These are phyloP conservation scores for Drosophila tripunctata DNA, from an alignment of 2,888 invertebrate species.

Conservation along the genomic window DNA sequence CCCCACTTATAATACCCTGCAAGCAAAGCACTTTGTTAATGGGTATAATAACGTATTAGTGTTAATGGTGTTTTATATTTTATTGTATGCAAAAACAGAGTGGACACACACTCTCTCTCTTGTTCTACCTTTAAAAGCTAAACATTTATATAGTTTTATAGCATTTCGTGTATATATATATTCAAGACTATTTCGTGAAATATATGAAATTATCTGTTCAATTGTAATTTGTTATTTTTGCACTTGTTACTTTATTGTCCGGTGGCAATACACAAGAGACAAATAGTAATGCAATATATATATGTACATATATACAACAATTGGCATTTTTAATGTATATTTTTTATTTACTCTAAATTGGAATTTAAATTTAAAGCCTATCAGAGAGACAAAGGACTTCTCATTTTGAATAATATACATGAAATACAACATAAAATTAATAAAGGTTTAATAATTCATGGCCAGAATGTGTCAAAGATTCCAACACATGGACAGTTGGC, in stretches of 20 bases:
- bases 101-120: neutral
- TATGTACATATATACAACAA: too few species aligned
- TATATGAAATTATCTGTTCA: neutral
- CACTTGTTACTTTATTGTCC: neutral
- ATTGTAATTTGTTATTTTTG: neutral
- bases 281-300: conserved; percentile 14
- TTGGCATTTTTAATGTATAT: neutral
- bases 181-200: too few species aligned
- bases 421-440: conserved; percentile 5
- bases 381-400: too few species aligned
- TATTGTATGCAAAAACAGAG: neutral
- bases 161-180: too few species aligned
- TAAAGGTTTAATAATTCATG: conserved; percentile 61
- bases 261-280: conserved; percentile 2
- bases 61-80: neutral
- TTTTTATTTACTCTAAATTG: too few species aligned
- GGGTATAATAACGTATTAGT: conserved; percentile 5
- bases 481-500: conserved; percentile 28
- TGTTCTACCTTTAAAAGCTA: neutral
- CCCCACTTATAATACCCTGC: conserved; percentile 34
- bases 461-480: conserved; percentile 39
- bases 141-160: too few species aligned
- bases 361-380: conserved; percentile 5
- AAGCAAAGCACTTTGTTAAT: neutral
- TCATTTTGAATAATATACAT: neutral